These are phyloP conservation scores for Oophaga pumilio DNA, from an alignment of 2,113 vertebrate species.

Conservation along the genomic window DNA sequence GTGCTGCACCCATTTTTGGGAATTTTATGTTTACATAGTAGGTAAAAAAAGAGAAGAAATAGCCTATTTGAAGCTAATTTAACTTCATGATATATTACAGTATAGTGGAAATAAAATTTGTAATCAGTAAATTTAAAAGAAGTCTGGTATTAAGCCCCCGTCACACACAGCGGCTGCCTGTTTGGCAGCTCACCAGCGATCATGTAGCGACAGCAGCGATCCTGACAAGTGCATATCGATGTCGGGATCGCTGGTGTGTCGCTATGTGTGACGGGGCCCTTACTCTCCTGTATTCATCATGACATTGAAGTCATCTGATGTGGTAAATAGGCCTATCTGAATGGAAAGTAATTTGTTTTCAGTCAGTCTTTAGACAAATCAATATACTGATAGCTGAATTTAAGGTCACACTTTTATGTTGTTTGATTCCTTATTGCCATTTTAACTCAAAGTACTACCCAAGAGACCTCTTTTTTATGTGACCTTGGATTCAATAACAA, in stretches of 20 bases:
- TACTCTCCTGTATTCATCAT: conserved; percentile 12
- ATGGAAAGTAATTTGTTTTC: conserved; percentile 31
- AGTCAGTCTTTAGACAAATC: conserved; percentile 39
- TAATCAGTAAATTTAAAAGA: not conserved
- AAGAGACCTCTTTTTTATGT: conserved; percentile 18
- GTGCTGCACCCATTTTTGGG: too few relatives aligned
- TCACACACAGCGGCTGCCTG: too few relatives aligned
- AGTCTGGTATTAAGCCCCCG: not conserved
- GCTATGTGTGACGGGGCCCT: too few relatives aligned
- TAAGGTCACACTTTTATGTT: conserved; percentile 44
- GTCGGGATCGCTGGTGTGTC: too few relatives aligned
- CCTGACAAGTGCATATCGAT: too few relatives aligned
- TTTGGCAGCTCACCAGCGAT: too few relatives aligned
- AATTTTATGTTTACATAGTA: too few relatives aligned
- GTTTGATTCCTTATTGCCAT: not conserved
- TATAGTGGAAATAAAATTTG: not conserved
- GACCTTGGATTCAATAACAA: conserved; percentile 15
- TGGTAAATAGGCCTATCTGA: conserved; percentile 37
- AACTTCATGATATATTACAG: too few relatives aligned
- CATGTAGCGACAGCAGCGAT: too few relatives aligned
- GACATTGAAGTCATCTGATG: conserved; percentile 48
- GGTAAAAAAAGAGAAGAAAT: too few relatives aligned
- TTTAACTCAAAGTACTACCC: conserved; percentile 22
- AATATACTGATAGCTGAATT: conserved; percentile 39
- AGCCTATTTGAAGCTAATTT: too few relatives aligned